Percentiles rank a stretch among this genome's conserved stretches.
Evolutionary conservation across 2,888 invertebrate genomes (phyloP).

Genomic region (Balanococcus diminutus): DNA sequence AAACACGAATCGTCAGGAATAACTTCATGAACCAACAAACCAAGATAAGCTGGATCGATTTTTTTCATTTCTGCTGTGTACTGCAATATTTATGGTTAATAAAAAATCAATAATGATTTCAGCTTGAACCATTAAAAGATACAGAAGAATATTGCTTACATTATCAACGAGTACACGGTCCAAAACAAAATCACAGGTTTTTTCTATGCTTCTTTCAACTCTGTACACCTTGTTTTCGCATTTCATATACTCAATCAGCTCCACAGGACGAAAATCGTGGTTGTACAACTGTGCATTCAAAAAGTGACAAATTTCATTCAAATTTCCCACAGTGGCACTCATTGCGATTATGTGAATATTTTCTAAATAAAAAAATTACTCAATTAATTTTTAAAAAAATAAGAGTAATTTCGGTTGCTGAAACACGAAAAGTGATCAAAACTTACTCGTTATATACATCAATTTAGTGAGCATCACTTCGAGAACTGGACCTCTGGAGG

Average conservation of each 20-base stretch:
- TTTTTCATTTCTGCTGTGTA: slow-evolving; percentile 67
- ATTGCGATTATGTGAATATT: slow-evolving; percentile 89
- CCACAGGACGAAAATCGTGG: slow-evolving; percentile 87
- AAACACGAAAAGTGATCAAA: not conserved
- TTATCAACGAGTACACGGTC: slow-evolving; percentile 48
- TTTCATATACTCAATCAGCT: slow-evolving; percentile 82
- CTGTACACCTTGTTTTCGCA: slow-evolving; percentile 67
- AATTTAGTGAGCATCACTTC: slow-evolving; percentile 85
- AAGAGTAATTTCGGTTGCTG: not conserved
- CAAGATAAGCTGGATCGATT: slow-evolving; percentile 80
- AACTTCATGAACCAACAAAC: slow-evolving; percentile 80
- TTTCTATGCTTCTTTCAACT: slow-evolving; percentile 56
- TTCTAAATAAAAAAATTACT: slow-evolving; percentile 63
- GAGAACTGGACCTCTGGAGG: slow-evolving; percentile 80
- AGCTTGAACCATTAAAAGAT: not conserved
- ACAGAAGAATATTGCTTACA: not conserved
- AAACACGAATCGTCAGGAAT: slow-evolving; percentile 80
- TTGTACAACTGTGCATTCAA: slow-evolving; percentile 81
- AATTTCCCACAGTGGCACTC: slow-evolving; percentile 96
- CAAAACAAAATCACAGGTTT: slow-evolving; percentile 45
- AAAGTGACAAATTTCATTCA: slow-evolving; percentile 79
- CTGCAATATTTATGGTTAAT: slow-evolving; percentile 62
- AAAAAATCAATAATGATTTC: not conserved
- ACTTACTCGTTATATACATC: slow-evolving; percentile 71
- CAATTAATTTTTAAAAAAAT: no score